A percentile compares a stretch with the other conserved stretches of the same genome.
phyloP scores from a whole-genome alignment of 1,140 invertebrate genomes.

The Drosophila pandora region DNA sequence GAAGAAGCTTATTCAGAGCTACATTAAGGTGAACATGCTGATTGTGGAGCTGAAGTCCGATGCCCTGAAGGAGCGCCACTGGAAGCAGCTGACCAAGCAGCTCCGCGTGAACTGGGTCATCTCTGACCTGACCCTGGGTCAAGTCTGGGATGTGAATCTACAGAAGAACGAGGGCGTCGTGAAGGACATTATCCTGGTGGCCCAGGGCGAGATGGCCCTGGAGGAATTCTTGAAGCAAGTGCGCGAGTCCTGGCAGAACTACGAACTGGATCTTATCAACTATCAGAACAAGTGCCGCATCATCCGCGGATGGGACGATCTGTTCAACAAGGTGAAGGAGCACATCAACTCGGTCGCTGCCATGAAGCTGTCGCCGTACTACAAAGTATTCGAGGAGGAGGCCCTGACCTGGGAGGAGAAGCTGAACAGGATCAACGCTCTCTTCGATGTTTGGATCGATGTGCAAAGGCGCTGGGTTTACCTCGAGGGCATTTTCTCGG shows the following conservation, averaged over 20 bases:
- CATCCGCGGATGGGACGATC: conserved; percentile 99
- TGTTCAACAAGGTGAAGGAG: conserved; percentile 99
- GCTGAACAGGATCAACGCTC: conserved; percentile 97
- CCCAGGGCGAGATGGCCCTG: conserved; percentile 99
- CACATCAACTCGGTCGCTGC: conserved; percentile 99
- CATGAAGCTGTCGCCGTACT: conserved; percentile 99
- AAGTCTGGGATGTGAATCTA: conserved; percentile 99
- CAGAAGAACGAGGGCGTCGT: conserved; percentile 96
- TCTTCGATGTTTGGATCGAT: conserved; percentile 99
- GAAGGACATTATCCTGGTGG: conserved; percentile 97
- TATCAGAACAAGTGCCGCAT: conserved; percentile 99
- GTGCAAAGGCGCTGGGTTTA: conserved; percentile 99
- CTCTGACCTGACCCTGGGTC: conserved; percentile 97
- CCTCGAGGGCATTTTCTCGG: conserved; percentile 99
- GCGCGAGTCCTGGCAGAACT: conserved; percentile 98
- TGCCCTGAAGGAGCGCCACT: conserved; percentile 99
- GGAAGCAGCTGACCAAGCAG: conserved; percentile 98
- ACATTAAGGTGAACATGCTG: conserved; percentile 98
- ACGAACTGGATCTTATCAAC: conserved; percentile 98
- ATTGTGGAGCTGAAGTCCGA: conserved; percentile 99
- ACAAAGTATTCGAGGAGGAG: conserved; percentile 99
- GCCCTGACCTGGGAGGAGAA: conserved; percentile 99
- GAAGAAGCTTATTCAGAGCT: conserved; percentile 96
- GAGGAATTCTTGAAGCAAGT: conserved; percentile 99
- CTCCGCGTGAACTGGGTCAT: conserved; percentile 97